phyloP scores from a whole-genome alignment of 2,888 invertebrate genomes.

The Ceramica pisi region DNA sequence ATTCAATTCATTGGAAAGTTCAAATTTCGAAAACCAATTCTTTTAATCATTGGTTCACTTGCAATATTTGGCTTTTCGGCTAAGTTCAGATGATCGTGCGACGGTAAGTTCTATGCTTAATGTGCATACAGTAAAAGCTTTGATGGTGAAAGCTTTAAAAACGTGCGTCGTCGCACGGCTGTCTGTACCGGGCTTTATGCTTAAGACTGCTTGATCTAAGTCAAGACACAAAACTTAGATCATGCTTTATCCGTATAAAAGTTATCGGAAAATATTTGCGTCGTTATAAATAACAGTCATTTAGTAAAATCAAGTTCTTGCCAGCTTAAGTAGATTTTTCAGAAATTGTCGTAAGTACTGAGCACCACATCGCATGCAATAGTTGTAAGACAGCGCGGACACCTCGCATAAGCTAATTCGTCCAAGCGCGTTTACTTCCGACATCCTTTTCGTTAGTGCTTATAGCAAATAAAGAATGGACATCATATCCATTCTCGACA shows the following conservation, averaged over 20 bases:
- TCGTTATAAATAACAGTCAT: not conserved
- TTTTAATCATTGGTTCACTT: constrained; percentile 22
- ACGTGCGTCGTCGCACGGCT: not conserved
- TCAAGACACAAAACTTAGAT: constrained; percentile 17
- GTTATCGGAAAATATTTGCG: constrained; percentile 16
- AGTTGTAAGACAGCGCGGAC: not conserved
- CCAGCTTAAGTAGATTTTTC: not conserved
- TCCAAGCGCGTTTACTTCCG: not conserved
- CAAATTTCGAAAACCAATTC: not conserved
- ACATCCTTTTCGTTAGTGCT: not conserved
- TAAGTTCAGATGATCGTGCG: constrained; percentile 15
- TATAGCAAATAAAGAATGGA: not conserved
- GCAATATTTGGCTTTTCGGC: constrained; percentile 54
- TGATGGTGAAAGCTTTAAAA: not conserved
- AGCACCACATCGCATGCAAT: not conserved
- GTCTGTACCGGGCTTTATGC: constrained; percentile 22
- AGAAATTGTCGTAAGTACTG: not conserved
- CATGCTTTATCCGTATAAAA: constrained; percentile 15
- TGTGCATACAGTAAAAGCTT: constrained; percentile 16
- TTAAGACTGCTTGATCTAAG: constrained; percentile 41
- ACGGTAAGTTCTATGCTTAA: constrained; percentile 31
- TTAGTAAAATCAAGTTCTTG: not conserved
- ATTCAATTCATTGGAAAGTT: constrained; percentile 21
- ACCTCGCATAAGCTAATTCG: not conserved
- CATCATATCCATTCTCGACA: not conserved